These are phyloP conservation scores for Sinocyclocheilus rhinocerous DNA, from an alignment of 2,113 vertebrate species.

Conservation along the genomic window DNA sequence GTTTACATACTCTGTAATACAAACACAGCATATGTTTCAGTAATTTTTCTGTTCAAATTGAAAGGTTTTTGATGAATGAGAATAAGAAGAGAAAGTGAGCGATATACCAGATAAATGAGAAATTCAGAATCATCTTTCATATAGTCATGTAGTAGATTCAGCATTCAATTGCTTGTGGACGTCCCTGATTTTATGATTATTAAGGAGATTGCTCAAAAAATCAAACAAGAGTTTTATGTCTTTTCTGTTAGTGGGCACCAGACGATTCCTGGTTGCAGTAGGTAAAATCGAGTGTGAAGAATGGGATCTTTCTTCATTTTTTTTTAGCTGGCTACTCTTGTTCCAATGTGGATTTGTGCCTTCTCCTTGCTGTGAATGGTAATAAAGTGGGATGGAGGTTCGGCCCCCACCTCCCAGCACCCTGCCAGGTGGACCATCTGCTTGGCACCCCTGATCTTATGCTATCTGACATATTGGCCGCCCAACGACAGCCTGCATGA, in stretches of 20 bases:
- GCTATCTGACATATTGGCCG: slow-evolving; percentile 67
- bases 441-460: slow-evolving; percentile 74
- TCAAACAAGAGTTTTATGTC: slow-evolving; percentile 33
- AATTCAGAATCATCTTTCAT: background rate
- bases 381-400: slow-evolving; percentile 76
- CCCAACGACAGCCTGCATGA: slow-evolving; percentile 69
- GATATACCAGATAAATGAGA: background rate
- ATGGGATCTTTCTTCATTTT: slow-evolving; percentile 55
- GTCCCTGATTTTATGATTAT: background rate
- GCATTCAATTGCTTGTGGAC: background rate
- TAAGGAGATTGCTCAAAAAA: background rate
- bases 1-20: background rate
- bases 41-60: background rate
- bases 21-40: background rate
- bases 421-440: slow-evolving; percentile 85
- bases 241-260: slow-evolving; percentile 37
- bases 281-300: slow-evolving; percentile 61
- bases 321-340: slow-evolving; percentile 59
- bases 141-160: background rate
- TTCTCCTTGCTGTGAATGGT: slow-evolving; percentile 75
- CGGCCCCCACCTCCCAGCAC: slow-evolving; percentile 70
- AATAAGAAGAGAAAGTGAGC: background rate
- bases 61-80: background rate
- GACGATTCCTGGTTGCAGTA: slow-evolving; percentile 52
- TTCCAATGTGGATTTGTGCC: slow-evolving; percentile 63